Conservation (phyloP, 2,888 invertebrate species). For the Cataglyphis rosenhaueri region DNA sequence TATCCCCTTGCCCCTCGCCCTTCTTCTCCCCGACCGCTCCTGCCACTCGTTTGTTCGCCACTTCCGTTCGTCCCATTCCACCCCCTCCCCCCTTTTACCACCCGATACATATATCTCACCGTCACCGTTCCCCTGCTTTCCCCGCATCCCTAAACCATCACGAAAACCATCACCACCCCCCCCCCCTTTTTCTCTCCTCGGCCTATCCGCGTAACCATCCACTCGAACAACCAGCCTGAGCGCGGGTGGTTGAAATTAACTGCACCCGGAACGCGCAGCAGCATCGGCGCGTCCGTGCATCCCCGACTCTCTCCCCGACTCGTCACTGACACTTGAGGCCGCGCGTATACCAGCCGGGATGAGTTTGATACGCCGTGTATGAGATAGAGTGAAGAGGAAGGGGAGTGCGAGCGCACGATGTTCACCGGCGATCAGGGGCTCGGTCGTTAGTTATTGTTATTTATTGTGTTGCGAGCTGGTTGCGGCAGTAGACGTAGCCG, state of each 20-base stretch:
- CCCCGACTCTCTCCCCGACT: conserved; percentile 16
- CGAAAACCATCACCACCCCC: conserved; percentile 29
- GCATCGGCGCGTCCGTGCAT: conserved; percentile 57
- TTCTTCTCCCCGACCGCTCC: background rate
- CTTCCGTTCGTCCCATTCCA: conserved; percentile 34
- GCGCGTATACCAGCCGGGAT: conserved; percentile 30
- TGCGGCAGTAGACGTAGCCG: conserved; percentile 31
- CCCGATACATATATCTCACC: conserved; percentile 64
- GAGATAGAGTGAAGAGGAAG: background rate
- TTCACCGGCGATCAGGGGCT: conserved; percentile 47
- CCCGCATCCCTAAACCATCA: conserved; percentile 40
- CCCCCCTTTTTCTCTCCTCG: conserved; percentile 74
- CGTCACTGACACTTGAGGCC: conserved; percentile 48
- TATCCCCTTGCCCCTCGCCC: background rate
- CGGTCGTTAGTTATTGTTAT: conserved; percentile 54
- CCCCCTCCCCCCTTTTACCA: conserved; percentile 48
- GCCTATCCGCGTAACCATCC: conserved; percentile 67
- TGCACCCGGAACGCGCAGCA: conserved; percentile 62
- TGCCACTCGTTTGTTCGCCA: conserved; percentile 29
- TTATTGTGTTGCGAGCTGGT: conserved; percentile 47
- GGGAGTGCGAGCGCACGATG: conserved; percentile 27
- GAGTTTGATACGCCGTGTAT: conserved; percentile 41
- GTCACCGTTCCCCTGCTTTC: conserved; percentile 13
- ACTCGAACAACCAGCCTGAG: conserved; percentile 62
- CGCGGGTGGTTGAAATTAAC: conserved; percentile 73